Evolutionary conservation across 1,140 invertebrate genomes (phyloP).

Genomic region (Portunus trituberculatus): DNA sequence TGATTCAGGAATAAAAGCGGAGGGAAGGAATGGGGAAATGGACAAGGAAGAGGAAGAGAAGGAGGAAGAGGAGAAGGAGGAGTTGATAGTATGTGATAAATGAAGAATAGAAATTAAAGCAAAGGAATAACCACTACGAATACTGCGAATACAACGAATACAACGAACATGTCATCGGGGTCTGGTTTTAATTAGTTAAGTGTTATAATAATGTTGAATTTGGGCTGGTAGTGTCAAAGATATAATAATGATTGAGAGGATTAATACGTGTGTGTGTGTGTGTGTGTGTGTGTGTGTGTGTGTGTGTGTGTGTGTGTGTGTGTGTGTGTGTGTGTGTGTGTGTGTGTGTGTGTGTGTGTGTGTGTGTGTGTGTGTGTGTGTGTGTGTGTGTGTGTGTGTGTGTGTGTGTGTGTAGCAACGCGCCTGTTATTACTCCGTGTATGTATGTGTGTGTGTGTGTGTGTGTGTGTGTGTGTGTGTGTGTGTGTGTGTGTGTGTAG

Average conservation of each 20-base stretch:
- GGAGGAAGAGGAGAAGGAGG: neutral
- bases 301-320: conserved; percentile 30
- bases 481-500: conserved; percentile 41
- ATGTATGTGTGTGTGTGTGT: conserved; percentile 50
- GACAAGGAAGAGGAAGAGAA: neutral
- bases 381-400: conserved; percentile 46
- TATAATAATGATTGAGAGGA: neutral
- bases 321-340: conserved; percentile 35
- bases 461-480: conserved; percentile 54
- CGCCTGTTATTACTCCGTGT: neutral
- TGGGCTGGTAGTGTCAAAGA: neutral
- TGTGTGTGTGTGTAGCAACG: neutral
- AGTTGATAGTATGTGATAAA: neutral
- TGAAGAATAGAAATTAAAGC: too few species aligned
- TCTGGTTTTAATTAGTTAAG: neutral
- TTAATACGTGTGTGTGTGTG: conserved; percentile 30
- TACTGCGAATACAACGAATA: neutral
- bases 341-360: conserved; percentile 40
- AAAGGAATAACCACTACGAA: too few species aligned
- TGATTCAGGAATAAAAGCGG: neutral
- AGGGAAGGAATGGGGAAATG: neutral
- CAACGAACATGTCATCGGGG: neutral
- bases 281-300: conserved; percentile 59
- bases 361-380: conserved; percentile 54
- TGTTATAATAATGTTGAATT: neutral